A percentile compares a stretch with the other conserved stretches of the same genome.
Conservation (phyloP, 2,113 vertebrate genomes). For the Elachura formosa region DNA sequence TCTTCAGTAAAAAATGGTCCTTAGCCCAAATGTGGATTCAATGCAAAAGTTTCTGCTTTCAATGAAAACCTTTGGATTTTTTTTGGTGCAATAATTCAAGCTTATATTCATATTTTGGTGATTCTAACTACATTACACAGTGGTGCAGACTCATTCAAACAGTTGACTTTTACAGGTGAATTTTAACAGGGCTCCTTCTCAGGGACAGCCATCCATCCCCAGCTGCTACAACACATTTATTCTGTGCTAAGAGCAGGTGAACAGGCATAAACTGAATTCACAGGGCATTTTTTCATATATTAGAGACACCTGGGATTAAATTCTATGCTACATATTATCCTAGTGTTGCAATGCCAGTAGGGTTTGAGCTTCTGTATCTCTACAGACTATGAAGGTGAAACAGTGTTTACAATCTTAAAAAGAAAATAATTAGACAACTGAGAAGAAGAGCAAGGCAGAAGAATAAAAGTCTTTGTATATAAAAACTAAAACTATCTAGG, state of each 20-base stretch:
- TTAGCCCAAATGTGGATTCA: not conserved
- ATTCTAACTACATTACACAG: not conserved
- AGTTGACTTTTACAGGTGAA: not conserved
- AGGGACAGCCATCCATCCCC: not conserved
- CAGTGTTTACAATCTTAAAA: not conserved
- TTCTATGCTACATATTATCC: not conserved
- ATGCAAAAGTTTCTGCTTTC: not conserved
- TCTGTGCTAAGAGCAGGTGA: not conserved
- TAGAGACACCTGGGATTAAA: not conserved
- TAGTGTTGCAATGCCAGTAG: not conserved
- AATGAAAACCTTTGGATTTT: not conserved
- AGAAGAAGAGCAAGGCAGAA: not conserved
- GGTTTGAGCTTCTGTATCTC: not conserved
- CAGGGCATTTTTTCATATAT: not conserved
- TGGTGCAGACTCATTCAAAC: not conserved
- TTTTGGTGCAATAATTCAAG: not conserved
- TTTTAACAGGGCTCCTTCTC: not conserved
- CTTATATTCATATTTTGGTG: not conserved
- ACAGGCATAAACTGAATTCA: not conserved
- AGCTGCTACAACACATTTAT: not conserved
- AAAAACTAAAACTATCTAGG: not conserved
- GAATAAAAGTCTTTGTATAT: not conserved
- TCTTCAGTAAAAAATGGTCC: not conserved
- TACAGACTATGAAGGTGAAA: not conserved
- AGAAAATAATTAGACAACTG: not conserved